phyloP scores from a whole-genome alignment of 2,113 vertebrate species.

The Anas platyrhynchos region DNA sequence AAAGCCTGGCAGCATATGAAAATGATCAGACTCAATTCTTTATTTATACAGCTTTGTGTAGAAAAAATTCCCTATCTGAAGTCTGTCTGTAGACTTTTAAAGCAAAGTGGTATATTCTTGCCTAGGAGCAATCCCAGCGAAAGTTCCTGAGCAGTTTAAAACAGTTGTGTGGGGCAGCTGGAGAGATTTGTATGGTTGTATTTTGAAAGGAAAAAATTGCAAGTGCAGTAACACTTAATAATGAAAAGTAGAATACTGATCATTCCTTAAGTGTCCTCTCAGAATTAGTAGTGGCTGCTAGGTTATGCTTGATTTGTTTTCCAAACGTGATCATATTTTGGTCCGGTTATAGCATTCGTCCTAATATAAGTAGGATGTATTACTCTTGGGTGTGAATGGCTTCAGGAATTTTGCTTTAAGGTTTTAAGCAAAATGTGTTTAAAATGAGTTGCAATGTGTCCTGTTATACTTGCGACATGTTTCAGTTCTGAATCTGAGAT shows the following conservation, averaged over 20 bases:
- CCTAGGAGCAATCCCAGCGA: neutral
- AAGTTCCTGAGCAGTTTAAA: neutral
- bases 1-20: constrained; percentile 79
- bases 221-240: neutral
- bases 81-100: neutral
- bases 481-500: neutral
- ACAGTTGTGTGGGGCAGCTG: neutral
- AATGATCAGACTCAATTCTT: constrained; percentile 66
- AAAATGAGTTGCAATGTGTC: neutral
- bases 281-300: neutral
- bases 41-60: constrained; percentile 45
- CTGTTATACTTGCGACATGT: neutral
- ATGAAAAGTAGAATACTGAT: too few relatives aligned
- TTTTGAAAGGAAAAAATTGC: neutral
- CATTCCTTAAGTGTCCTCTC: neutral
- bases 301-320: neutral
- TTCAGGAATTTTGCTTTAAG: neutral
- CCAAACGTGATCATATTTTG: neutral
- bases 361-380: neutral
- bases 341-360: neutral
- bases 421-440: neutral
- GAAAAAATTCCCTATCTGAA: neutral
- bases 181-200: neutral
- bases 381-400: neutral
- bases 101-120: neutral